Evolutionary conservation across 2,888 invertebrate species (phyloP).

Genomic region (Eugnorisma glareosa): DNA sequence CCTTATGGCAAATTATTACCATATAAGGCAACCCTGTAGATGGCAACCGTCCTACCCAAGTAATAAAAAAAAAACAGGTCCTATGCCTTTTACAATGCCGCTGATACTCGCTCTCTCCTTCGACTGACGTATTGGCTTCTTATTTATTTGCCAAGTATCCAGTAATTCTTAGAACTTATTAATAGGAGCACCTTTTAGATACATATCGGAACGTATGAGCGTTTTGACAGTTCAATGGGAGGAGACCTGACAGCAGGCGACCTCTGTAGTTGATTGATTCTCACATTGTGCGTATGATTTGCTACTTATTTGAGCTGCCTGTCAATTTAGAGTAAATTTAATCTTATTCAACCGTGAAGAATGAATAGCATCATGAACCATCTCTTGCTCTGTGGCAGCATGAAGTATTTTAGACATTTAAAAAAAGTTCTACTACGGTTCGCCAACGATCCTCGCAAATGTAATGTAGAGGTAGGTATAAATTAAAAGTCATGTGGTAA

Average conservation of each 20-base stretch:
- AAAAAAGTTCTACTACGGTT: background rate
- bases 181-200: conserved; percentile 32
- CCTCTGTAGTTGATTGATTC: conserved; percentile 46
- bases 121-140: background rate
- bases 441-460: background rate
- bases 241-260: background rate
- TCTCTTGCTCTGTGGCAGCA: background rate
- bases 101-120: background rate
- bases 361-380: background rate
- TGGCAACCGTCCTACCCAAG: background rate
- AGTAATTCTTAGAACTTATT: conserved; percentile 39
- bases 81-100: conserved; percentile 24
- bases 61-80: conserved; percentile 5
- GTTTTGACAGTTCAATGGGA: conserved; percentile 54
- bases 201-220: conserved; percentile 48
- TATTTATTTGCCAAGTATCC: conserved; percentile 20
- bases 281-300: conserved; percentile 39
- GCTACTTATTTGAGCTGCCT: conserved; percentile 13
- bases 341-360: background rate
- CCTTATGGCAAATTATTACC: conserved; percentile 25
- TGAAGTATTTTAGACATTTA: background rate
- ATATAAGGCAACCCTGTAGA: background rate
- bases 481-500: too few relatives aligned
- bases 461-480: background rate
- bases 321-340: conserved; percentile 1